Percentiles rank a stretch among this genome's conserved stretches.
Conservation (phyloP, 2,797 vertebrate species). For the Morus bassanus region DNA sequence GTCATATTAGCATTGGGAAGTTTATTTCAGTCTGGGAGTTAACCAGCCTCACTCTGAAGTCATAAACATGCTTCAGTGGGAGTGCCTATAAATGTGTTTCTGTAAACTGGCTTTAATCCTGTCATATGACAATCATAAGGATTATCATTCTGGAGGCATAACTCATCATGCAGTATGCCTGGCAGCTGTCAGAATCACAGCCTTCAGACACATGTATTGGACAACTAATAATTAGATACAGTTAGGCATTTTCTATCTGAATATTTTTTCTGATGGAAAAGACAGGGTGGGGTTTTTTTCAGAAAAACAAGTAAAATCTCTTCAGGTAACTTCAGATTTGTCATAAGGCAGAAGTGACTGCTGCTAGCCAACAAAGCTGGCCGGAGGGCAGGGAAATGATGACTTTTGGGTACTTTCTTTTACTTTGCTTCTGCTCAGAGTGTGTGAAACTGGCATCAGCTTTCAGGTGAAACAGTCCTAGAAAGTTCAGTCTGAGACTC, state of each 20-base stretch:
- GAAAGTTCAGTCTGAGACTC: not conserved
- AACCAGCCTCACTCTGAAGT: not conserved
- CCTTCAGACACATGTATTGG: not conserved
- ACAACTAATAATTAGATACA: not conserved
- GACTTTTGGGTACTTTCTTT: not conserved
- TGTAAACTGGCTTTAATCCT: not conserved
- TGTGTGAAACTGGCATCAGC: not conserved
- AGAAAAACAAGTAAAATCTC: not conserved
- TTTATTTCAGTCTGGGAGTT: not conserved
- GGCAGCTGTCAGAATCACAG: not conserved
- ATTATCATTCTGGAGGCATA: not conserved
- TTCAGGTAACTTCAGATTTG: not conserved
- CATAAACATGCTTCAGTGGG: not conserved
- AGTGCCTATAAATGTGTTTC: not conserved
- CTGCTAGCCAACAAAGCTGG: not conserved
- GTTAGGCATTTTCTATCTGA: not conserved
- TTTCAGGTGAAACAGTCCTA: not conserved
- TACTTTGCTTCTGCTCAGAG: not conserved
- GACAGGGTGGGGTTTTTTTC: not conserved
- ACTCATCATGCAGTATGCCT: not conserved
- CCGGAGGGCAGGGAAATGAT: not conserved
- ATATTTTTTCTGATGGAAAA: not conserved
- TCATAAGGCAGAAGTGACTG: not conserved
- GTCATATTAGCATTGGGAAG: not conserved
- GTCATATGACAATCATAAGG: not conserved